A percentile compares a stretch with the other conserved stretches of the same genome.
phyloP scores from a whole-genome alignment of 1,140 invertebrate genomes.

The Daktulosphaira vitifoliae region DNA sequence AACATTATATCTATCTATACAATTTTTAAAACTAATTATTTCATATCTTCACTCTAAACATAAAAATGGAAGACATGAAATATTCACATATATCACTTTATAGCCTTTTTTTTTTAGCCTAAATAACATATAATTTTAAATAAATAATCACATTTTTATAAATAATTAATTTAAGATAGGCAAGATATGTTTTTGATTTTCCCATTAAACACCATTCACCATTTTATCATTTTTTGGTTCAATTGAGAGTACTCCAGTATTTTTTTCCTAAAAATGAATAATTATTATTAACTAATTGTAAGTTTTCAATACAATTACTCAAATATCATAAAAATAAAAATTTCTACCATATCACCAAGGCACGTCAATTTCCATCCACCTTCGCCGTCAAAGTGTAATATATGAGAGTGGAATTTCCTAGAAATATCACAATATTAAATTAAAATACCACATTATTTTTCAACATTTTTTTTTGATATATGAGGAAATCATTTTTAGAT shows the following conservation, averaged over 20 bases:
- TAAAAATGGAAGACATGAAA: too few species aligned
- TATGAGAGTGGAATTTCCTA: constrained; percentile 90
- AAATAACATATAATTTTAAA: constrained; percentile 4
- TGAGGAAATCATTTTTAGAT: too few species aligned
- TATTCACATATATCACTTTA: too few species aligned
- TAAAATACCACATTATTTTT: background rate
- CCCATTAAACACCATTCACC: constrained; percentile 12
- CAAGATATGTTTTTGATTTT: constrained; percentile 20
- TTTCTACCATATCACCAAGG: constrained; percentile 43
- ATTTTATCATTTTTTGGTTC: constrained; percentile 18
- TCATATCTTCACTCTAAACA: too few species aligned
- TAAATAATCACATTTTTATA: constrained; percentile 29
- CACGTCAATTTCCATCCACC: constrained; percentile 74
- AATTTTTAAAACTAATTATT: too few species aligned
- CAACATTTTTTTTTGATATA: background rate
- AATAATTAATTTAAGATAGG: constrained; percentile 13
- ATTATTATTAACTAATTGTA: background rate
- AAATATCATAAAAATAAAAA: background rate
- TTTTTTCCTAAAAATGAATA: constrained; percentile 29
- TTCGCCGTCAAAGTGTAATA: constrained; percentile 89
- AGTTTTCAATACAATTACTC: too few species aligned
- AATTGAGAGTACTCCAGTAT: constrained; percentile 19
- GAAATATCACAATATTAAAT: constrained; percentile 38
- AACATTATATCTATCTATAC: too few species aligned
- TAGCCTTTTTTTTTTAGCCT: too few species aligned